phyloP scores from a whole-genome alignment of 2,888 invertebrate genomes.

The Dione vanillae region DNA sequence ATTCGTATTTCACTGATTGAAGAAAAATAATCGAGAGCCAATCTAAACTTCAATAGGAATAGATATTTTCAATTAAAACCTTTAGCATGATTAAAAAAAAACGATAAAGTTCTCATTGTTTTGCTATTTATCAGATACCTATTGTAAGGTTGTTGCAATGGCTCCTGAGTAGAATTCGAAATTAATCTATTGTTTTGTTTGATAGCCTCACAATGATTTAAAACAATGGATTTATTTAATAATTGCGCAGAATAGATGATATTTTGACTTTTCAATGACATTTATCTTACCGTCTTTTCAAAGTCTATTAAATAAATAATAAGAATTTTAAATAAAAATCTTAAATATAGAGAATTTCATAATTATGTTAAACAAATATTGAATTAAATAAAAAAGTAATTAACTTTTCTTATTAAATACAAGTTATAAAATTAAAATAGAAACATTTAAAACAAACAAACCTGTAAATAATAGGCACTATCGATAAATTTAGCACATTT shows the following conservation, averaged over 20 bases:
- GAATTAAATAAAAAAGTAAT: too few species aligned
- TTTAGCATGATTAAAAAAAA: conserved; percentile 16
- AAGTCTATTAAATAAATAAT: too few species aligned
- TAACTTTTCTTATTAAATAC: too few species aligned
- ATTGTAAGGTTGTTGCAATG: conserved; percentile 16
- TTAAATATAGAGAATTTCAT: too few species aligned
- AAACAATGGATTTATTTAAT: conserved; percentile 14
- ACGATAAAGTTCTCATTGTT: conserved; percentile 15
- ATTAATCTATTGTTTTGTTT: conserved; percentile 25
- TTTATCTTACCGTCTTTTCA: not conserved
- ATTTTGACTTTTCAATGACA: conserved; percentile 5
- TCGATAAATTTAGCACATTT: conserved; percentile 32
- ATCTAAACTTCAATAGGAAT: conserved; percentile 13
- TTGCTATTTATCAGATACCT: conserved; percentile 12
- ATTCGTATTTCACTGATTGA: not conserved
- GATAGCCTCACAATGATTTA: conserved; percentile 12
- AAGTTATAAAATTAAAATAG: not conserved
- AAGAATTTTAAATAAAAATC: too few species aligned
- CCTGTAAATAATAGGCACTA: conserved; percentile 34
- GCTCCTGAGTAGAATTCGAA: conserved; percentile 25
- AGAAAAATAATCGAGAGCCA: not conserved
- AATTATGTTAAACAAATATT: too few species aligned
- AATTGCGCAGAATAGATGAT: conserved; percentile 15
- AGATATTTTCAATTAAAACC: conserved; percentile 21
- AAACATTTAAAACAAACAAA: conserved; percentile 14